A percentile compares a stretch with the other conserved stretches of the same genome.
These are phyloP conservation scores for Caenorhabditis sp. DNA, from an alignment of 2,888 invertebrate genomes.

Conservation along the genomic window DNA sequence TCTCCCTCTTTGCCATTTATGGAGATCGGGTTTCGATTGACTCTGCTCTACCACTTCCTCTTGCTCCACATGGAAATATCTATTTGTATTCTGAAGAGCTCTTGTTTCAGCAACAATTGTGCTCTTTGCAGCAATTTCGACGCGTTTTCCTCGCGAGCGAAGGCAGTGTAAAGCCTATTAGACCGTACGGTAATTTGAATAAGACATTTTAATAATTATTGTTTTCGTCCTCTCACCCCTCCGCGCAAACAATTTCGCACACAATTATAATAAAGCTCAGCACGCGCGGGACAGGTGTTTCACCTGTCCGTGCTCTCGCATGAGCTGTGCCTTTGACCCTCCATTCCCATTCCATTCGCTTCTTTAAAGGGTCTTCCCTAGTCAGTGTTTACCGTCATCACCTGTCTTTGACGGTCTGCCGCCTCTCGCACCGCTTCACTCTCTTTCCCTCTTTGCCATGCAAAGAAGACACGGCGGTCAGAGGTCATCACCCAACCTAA, in stretches of 20 bases:
- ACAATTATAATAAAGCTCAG: neutral
- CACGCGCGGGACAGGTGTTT: neutral
- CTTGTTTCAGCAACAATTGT: constrained; percentile 45
- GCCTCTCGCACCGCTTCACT: too few species aligned
- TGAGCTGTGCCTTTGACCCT: neutral
- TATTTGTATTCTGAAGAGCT: constrained; percentile 31
- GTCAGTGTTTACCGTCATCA: constrained; percentile 32
- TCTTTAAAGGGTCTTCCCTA: constrained; percentile 13
- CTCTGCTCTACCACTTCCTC: constrained; percentile 11
- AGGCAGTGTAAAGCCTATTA: too few species aligned
- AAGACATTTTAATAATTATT: too few species aligned
- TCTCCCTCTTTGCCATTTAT: neutral
- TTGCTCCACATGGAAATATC: constrained; percentile 21
- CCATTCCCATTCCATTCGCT: constrained; percentile 8
- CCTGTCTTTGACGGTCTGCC: constrained; percentile 22
- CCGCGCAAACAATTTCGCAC: neutral
- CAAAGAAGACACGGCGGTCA: too few species aligned
- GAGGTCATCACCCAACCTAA: too few species aligned
- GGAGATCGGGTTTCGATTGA: neutral
- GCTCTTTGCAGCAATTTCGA: too few species aligned
- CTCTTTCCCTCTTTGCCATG: neutral
- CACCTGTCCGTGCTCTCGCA: neutral
- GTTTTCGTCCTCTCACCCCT: too few species aligned
- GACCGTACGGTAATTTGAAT: too few species aligned
- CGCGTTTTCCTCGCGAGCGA: too few species aligned